Percentiles rank a stretch among this genome's conserved stretches.
Conservation (phyloP, 1,140 invertebrate species). For the Agrypnia vestita region DNA sequence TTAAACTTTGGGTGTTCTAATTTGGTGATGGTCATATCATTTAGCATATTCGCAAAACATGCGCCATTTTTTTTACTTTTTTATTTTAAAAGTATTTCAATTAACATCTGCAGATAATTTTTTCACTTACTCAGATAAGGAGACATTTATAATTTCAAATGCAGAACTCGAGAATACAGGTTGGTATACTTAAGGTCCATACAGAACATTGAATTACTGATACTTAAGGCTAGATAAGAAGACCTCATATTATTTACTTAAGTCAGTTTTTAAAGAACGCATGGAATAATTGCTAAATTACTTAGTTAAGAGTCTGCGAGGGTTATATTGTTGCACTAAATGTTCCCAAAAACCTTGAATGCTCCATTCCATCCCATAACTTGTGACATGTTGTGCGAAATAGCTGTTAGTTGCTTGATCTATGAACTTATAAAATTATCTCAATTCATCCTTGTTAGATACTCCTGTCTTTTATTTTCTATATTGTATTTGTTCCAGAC, state of each 20-base stretch:
- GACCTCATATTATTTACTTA: conserved; percentile 13
- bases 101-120: background rate
- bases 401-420: background rate
- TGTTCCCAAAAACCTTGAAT: too few relatives aligned
- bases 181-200: background rate
- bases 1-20: conserved; percentile 6
- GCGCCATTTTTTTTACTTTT: background rate
- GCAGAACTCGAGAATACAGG: background rate
- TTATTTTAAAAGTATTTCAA: background rate
- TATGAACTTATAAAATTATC: background rate
- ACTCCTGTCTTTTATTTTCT: background rate
- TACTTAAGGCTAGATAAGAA: conserved; percentile 11
- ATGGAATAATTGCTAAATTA: conserved; percentile 1
- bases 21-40: conserved; percentile 35
- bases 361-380: conserved; percentile 3
- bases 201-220: conserved; percentile 1
- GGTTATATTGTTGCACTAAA: too few relatives aligned
- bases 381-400: conserved; percentile 6
- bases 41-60: conserved; percentile 4
- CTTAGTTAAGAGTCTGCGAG: background rate
- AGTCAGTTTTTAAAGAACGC: conserved; percentile 10
- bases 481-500: background rate
- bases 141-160: background rate
- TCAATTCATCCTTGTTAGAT: background rate
- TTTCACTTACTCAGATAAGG: conserved; percentile 5